Evolutionary conservation across 2,113 vertebrate species (phyloP).

Genomic region (Brachypodius melanocephalos): DNA sequence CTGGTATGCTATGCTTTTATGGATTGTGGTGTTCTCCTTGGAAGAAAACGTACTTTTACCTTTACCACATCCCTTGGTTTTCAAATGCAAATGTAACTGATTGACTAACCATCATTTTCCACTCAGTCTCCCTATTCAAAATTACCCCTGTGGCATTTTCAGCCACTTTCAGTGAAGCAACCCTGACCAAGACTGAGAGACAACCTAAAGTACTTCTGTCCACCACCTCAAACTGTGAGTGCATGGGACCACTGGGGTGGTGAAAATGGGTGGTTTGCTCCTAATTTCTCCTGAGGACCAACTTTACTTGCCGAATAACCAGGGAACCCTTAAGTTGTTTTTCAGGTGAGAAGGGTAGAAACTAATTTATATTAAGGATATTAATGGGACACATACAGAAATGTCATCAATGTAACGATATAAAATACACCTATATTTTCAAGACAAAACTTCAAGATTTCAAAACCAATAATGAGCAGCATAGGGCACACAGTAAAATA

Average conservation of each 20-base stretch:
- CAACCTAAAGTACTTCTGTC: not conserved
- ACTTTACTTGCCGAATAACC: not conserved
- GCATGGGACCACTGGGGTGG: not conserved
- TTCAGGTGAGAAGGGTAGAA: not conserved
- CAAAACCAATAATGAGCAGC: not conserved
- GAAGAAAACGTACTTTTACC: not conserved
- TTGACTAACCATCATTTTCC: not conserved
- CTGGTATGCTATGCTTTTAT: not conserved
- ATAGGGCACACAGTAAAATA: not conserved
- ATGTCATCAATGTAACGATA: not conserved
- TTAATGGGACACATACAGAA: not conserved
- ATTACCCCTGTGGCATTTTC: not conserved
- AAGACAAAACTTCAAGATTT: not conserved
- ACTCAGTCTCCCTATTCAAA: not conserved
- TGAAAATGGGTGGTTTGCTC: not conserved
- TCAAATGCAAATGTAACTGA: not conserved
- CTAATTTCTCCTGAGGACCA: not conserved
- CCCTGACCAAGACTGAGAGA: not conserved
- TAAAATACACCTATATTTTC: not conserved
- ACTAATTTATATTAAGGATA: not conserved
- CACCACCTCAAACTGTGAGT: not conserved
- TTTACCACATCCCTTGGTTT: not conserved
- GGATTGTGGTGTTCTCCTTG: not conserved
- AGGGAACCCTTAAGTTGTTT: not conserved
- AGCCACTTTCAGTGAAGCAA: not conserved